Evolutionary conservation across 2,797 vertebrate genomes (phyloP), one percentile per base, ranked within the genome.

Genomic region (Neopelma chrysocephalum): DNA sequence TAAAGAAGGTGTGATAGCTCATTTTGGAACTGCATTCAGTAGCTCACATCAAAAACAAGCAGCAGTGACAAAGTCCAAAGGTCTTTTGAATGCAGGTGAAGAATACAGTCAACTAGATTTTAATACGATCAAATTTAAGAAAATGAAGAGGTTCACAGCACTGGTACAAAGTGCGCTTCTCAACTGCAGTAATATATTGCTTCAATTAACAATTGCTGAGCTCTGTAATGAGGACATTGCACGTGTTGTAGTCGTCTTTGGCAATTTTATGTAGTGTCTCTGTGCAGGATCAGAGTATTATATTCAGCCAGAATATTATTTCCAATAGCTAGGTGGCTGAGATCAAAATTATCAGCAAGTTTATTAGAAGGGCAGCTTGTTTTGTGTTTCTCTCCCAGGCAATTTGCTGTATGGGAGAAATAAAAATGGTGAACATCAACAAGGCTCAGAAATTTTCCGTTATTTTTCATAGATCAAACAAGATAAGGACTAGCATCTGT

Each of bases 221-320:
- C n/a, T 72, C 38, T 77, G 10, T 61, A 57, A 40, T 4, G 13
- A 61, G 15, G 9, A 9, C 15, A 50, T 72, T 61, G 53, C 71
- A 1, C 0, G 0, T 34, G 61, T 47, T 69, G 53, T 40, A 88
- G 16, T 11, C 23, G 4, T 4, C 27, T 75, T 47, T 54, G 47
- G 20, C 27, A 29, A 15, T 51, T 82, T 65, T 47, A 27, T 12
- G 3, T 40, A 51, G 25, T 66, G 12, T 70, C 11, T 54, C 47
- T 29, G 6, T 32, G n/a, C n/a, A n/a, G 38, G 22, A 43, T 77
- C 47, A 57, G 56, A 73, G 25, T 4, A 19, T 53, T 53, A 19
- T 53, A 53, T 31, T 31, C 29, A 19, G 0, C 38, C 54, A 34
- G 34, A 78, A 25, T 57, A 36, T 36, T 58, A 34, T 70, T 91